phyloP scores from a whole-genome alignment of 2,113 vertebrate species.

The Oryzias woworae region DNA sequence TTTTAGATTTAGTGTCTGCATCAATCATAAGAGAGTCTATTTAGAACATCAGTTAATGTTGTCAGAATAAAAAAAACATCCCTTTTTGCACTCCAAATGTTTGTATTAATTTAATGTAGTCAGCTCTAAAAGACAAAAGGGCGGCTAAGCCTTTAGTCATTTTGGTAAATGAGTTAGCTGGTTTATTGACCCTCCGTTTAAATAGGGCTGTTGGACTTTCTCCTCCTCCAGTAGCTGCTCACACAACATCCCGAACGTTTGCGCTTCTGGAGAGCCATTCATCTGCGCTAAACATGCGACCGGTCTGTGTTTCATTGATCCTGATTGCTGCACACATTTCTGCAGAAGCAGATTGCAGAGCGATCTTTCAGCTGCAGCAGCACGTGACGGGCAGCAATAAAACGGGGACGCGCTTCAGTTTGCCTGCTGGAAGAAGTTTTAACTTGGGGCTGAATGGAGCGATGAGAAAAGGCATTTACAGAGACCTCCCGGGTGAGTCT shows the following conservation, averaged over 20 bases:
- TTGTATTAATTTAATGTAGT: background rate
- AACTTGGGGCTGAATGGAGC: constrained; percentile 50
- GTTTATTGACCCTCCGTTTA: constrained; percentile 68
- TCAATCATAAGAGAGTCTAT: too few relatives aligned
- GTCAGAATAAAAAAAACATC: background rate
- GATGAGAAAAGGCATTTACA: constrained; percentile 64
- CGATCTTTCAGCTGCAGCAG: constrained; percentile 12
- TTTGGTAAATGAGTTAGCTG: constrained; percentile 71
- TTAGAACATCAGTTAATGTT: background rate
- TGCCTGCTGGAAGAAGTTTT: background rate
- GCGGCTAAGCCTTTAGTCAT: constrained; percentile 31
- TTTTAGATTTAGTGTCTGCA: background rate
- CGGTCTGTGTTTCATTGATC: constrained; percentile 54
- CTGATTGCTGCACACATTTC: constrained; percentile 55
- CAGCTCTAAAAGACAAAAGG: constrained; percentile 20
- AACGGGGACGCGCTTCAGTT: background rate
- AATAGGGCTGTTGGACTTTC: constrained; percentile 73
- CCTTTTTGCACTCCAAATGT: background rate
- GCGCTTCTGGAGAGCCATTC: constrained; percentile 12
- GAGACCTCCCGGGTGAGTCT: constrained; percentile 84
- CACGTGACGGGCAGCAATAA: constrained; percentile 1
- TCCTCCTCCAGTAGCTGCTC: constrained; percentile 55
- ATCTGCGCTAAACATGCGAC: constrained; percentile 63
- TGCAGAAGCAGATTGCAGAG: constrained; percentile 51
- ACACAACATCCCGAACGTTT: constrained; percentile 29